phyloP scores from a whole-genome alignment of 2,888 invertebrate species.

The Lasioglossum zephyrum region DNA sequence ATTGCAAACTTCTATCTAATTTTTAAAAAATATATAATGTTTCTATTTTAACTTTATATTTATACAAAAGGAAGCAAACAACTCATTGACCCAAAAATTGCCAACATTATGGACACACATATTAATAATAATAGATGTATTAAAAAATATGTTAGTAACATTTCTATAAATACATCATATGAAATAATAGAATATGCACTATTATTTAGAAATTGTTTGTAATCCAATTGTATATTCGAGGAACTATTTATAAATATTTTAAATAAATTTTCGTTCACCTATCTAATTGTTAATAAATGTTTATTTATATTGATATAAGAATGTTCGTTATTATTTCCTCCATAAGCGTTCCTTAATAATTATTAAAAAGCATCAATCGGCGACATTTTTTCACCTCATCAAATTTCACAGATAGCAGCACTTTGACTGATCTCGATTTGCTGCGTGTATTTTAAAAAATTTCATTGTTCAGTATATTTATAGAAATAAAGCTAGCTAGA shows the following conservation, averaged over 20 bases:
- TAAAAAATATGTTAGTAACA: neutral
- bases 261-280: neutral
- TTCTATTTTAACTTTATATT: neutral
- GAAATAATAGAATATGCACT: neutral
- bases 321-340: neutral
- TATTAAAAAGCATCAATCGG: neutral
- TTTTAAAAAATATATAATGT: neutral
- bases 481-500: neutral
- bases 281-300: neutral
- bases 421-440: neutral
- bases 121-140: neutral
- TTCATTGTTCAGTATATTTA: neutral
- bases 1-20: neutral
- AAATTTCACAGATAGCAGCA: neutral
- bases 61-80: neutral
- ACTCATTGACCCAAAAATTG: neutral
- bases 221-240: constrained; percentile 5
- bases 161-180: neutral
- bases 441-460: neutral
- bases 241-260: neutral
- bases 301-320: constrained; percentile 5
- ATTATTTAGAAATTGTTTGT: neutral
- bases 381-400: neutral
- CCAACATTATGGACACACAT: neutral
- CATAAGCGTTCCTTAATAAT: neutral